Conservation (phyloP, 2,797 vertebrate genomes). For the Onychomys leucogaster region DNA sequence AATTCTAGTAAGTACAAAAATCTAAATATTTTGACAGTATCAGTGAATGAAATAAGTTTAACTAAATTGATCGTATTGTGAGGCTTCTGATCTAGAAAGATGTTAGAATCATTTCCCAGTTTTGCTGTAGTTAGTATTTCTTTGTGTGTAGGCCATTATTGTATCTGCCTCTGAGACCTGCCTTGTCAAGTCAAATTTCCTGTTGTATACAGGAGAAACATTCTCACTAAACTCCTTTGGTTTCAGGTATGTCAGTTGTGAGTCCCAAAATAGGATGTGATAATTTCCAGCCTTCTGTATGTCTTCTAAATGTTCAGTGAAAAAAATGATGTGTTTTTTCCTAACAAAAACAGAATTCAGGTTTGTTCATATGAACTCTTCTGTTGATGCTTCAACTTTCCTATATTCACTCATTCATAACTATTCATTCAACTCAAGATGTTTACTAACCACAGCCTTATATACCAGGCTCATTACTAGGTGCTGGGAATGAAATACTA, state of each 20-base stretch:
- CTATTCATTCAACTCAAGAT: not conserved
- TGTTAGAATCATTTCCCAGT: constrained; percentile 3
- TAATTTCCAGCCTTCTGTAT: not conserved
- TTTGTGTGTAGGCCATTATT: not conserved
- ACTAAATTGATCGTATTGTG: not conserved
- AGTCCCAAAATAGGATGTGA: constrained; percentile 34
- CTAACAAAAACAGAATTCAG: constrained; percentile 11
- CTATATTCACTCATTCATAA: constrained; percentile 10
- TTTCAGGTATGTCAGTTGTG: constrained; percentile 28
- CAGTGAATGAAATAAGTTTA: not conserved
- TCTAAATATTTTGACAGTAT: constrained; percentile 28
- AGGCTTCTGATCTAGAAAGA: not conserved
- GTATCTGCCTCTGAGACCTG: constrained; percentile 11
- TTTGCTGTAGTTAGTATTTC: constrained; percentile 32
- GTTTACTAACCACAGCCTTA: not conserved
- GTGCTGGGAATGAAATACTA: not conserved
- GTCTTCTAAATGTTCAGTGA: constrained; percentile 43
- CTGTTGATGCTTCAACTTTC: constrained; percentile 23
- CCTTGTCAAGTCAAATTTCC: constrained; percentile 32
- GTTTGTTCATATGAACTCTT: constrained; percentile 32
- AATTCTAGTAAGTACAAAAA: not conserved
- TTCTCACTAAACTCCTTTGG: constrained; percentile 7
- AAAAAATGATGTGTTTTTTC: not conserved
- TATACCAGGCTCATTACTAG: not conserved
- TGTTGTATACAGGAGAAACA: not conserved